Evolutionary conservation across 2,113 vertebrate genomes (phyloP).

Genomic region (Sardina pilchardus): DNA sequence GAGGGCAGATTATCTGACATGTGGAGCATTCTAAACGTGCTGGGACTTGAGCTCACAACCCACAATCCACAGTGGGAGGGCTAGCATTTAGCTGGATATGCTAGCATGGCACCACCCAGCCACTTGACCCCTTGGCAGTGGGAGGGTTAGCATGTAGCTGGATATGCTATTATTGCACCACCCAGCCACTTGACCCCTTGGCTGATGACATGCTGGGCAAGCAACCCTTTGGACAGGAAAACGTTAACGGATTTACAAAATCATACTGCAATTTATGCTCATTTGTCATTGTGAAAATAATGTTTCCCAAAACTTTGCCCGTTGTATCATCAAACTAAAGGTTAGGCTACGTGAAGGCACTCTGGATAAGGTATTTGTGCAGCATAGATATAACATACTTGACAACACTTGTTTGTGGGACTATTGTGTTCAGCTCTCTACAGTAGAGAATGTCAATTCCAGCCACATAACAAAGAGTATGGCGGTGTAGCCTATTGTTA

Average conservation of each 20-base stretch:
- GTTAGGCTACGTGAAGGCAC: no score
- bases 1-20: conserved; percentile 74
- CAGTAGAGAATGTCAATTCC: not conserved
- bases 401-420: not conserved
- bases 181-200: not conserved
- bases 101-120: not conserved
- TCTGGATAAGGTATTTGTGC: no score
- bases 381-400: not conserved
- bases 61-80: not conserved
- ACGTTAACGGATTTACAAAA: not conserved
- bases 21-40: conserved; percentile 63
- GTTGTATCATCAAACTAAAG: no score
- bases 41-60: conserved; percentile 54
- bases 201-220: not conserved
- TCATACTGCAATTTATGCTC: not conserved
- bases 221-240: not conserved
- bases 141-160: no score
- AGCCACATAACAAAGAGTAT: not conserved
- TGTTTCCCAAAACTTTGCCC: not conserved
- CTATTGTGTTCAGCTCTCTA: not conserved
- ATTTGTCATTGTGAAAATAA: not conserved
- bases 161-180: no score
- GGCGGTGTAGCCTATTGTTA: not conserved
- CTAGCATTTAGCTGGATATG: no score
- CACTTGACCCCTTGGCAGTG: not conserved